Conservation (phyloP, 2,888 invertebrate genomes). For the Pyrochroa serraticornis region DNA sequence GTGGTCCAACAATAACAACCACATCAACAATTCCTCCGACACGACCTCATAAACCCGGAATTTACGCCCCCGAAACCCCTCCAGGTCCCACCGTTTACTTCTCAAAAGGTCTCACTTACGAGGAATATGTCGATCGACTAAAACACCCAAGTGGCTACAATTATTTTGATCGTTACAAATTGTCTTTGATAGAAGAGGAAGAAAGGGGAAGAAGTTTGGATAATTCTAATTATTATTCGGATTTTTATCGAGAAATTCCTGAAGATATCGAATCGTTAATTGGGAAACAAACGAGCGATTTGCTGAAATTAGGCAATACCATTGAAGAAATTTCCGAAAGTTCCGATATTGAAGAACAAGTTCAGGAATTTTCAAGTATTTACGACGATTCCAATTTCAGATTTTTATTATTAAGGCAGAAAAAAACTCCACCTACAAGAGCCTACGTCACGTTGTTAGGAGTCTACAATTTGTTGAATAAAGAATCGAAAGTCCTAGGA, state of each 20-base stretch:
- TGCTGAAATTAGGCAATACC: constrained; percentile 50
- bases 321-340: constrained; percentile 35
- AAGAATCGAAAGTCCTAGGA: constrained; percentile 69
- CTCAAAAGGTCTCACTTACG: constrained; percentile 28
- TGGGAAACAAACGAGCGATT: constrained; percentile 52
- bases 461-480: constrained; percentile 69
- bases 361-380: constrained; percentile 46
- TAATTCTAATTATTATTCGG: not conserved
- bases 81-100: constrained; percentile 49
- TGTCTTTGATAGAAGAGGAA: constrained; percentile 17
- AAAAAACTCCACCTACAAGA: constrained; percentile 64
- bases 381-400: constrained; percentile 52
- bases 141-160: constrained; percentile 37
- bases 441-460: constrained; percentile 66
- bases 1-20: constrained; percentile 42
- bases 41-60: constrained; percentile 51
- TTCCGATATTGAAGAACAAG: constrained; percentile 45
- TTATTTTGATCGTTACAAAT: constrained; percentile 36
- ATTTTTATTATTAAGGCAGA: constrained; percentile 49
- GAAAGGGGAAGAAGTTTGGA: constrained; percentile 2
- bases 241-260: constrained; percentile 19
- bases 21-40: constrained; percentile 50
- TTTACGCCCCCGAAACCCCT: constrained; percentile 62
- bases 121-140: constrained; percentile 42
- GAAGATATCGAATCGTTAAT: constrained; percentile 45